Percentiles rank a stretch among this genome's conserved stretches.
These are phyloP conservation scores for Aegotheles bennettii DNA, from an alignment of 2,113 vertebrate species.

Conservation along the genomic window DNA sequence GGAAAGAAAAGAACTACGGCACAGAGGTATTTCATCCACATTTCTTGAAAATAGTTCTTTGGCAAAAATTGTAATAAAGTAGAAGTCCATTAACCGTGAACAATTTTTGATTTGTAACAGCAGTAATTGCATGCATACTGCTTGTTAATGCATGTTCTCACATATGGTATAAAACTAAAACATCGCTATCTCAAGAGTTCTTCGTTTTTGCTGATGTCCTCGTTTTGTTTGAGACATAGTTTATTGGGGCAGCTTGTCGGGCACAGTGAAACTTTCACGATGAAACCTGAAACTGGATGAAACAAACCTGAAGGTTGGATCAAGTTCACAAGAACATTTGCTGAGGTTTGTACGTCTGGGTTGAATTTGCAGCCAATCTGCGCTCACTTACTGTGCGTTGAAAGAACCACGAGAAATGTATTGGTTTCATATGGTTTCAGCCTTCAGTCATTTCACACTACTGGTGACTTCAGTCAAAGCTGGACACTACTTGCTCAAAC, in stretches of 20 bases:
- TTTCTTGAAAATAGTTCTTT: constrained; percentile 1
- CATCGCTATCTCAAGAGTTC: neutral
- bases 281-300: constrained; percentile 60
- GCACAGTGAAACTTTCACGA: neutral
- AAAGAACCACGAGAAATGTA: constrained; percentile 8
- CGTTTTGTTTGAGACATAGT: neutral
- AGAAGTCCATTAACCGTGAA: neutral
- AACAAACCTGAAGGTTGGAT: constrained; percentile 52
- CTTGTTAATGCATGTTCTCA: constrained; percentile 21
- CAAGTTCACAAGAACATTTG: constrained; percentile 44
- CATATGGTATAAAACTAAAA: constrained; percentile 28
- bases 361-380: constrained; percentile 53
- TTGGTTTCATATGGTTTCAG: constrained; percentile 16
- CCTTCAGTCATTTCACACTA: neutral
- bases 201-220: constrained; percentile 29
- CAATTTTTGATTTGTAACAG: constrained; percentile 23
- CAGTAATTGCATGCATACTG: neutral
- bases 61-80: neutral
- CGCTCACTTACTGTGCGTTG: neutral
- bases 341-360: constrained; percentile 45
- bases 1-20: neutral
- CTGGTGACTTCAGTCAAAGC: neutral
- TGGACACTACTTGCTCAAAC: neutral
- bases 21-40: neutral
- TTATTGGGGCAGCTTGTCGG: constrained; percentile 21